These are phyloP conservation scores for Plectrocnemia conspersa DNA, from an alignment of 1,140 invertebrate genomes.

Conservation along the genomic window DNA sequence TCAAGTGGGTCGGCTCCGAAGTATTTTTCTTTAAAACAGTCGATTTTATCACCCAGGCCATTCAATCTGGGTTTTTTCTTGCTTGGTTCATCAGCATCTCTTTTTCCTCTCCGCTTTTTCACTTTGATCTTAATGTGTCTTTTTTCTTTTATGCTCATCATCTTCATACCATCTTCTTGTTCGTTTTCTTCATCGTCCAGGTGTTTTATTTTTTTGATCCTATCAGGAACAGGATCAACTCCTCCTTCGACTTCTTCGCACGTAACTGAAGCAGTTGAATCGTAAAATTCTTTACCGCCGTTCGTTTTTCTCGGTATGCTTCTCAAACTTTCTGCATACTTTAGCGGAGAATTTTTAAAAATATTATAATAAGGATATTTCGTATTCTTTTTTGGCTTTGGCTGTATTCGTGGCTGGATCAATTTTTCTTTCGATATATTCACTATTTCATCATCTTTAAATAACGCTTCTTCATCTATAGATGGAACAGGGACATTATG, in stretches of 20 bases:
- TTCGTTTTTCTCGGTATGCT: constrained; percentile 53
- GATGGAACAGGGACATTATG: constrained; percentile 39
- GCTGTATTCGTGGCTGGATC: constrained; percentile 23
- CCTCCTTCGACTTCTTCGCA: constrained; percentile 52
- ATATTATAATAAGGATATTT: constrained; percentile 55
- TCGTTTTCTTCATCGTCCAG: constrained; percentile 39
- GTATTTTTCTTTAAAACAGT: constrained; percentile 68
- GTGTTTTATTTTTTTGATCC: constrained; percentile 44
- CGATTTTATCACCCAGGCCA: constrained; percentile 66
- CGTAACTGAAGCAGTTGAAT: constrained; percentile 46
- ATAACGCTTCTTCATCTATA: constrained; percentile 40
- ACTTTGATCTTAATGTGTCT: constrained; percentile 5
- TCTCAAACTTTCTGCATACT: constrained; percentile 56
- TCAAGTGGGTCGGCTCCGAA: constrained; percentile 69
- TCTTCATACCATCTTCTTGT: constrained; percentile 31
- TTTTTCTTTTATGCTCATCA: constrained; percentile 32
- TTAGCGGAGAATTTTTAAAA: constrained; percentile 51
- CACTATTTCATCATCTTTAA: constrained; percentile 37
- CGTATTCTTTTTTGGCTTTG: constrained; percentile 28
- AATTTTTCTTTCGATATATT: constrained; percentile 37
- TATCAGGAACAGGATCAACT: constrained; percentile 52
- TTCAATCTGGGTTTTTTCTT: constrained; percentile 42
- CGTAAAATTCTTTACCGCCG: constrained; percentile 57
- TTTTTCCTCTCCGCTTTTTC: constrained; percentile 1
- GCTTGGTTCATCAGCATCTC: constrained; percentile 32